Conservation (phyloP, 2,888 invertebrate species). For the Lottia gigantea region DNA sequence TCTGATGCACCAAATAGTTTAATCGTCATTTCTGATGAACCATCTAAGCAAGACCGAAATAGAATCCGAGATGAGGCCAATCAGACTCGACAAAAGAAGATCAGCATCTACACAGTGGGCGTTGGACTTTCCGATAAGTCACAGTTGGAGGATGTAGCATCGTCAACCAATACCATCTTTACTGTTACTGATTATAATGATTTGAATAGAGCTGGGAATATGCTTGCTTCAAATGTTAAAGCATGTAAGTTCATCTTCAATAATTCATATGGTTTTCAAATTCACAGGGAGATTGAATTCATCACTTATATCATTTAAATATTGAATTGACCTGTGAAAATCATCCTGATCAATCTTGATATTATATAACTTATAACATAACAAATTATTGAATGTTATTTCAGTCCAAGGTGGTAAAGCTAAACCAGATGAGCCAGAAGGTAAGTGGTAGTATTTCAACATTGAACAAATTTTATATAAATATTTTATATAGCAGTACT, state of each 20-base stretch:
- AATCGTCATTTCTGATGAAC: slow-evolving; percentile 47
- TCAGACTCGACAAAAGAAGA: slow-evolving; percentile 28
- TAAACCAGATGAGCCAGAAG: too few species aligned
- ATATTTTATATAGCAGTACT: too few species aligned
- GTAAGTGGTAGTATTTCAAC: too few species aligned
- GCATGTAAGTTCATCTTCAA: slow-evolving; percentile 33
- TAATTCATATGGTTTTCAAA: background rate
- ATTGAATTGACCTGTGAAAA: too few species aligned
- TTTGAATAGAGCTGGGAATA: slow-evolving; percentile 29
- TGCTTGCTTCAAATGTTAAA: slow-evolving; percentile 24
- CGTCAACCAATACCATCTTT: slow-evolving; percentile 44
- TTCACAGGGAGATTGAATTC: too few species aligned
- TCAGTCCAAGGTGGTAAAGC: too few species aligned
- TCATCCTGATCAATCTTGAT: too few species aligned
- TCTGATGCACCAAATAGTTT: slow-evolving; percentile 44
- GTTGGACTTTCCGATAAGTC: slow-evolving; percentile 44
- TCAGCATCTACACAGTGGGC: slow-evolving; percentile 48
- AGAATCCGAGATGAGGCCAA: slow-evolving; percentile 17
- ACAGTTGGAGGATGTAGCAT: slow-evolving; percentile 46
- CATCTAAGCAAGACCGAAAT: slow-evolving; percentile 32
- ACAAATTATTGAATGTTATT: too few species aligned
- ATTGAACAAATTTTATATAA: too few species aligned
- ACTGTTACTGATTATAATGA: slow-evolving; percentile 43
- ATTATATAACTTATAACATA: too few species aligned
- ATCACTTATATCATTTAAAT: too few species aligned